Conservation (phyloP, 2,888 invertebrate genomes). For the Parapristionchus giblindavisi region DNA sequence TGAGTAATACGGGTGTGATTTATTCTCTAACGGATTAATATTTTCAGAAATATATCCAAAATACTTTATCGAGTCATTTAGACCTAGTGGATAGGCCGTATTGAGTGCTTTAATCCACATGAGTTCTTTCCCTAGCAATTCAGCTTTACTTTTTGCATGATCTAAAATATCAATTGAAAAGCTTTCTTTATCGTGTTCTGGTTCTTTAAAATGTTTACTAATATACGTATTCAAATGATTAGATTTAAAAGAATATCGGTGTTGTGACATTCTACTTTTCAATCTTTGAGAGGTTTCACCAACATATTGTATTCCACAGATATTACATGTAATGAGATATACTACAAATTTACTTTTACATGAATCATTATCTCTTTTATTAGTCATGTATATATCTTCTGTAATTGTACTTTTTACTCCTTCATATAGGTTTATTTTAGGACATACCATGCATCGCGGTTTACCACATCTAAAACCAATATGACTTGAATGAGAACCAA, state of each 20-base stretch:
- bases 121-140: conserved; percentile 9
- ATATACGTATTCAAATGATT: not conserved
- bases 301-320: conserved; percentile 13
- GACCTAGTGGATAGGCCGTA: conserved; percentile 14
- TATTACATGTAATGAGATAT: conserved; percentile 9
- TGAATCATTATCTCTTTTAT: not conserved
- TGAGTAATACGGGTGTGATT: not conserved
- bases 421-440: not conserved
- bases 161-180: conserved; percentile 12
- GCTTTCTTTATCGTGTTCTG: not conserved
- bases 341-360: not conserved
- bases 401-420: not conserved
- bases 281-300: conserved; percentile 21
- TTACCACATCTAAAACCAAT: not conserved
- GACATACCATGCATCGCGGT: not conserved
- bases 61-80: conserved; percentile 4
- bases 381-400: conserved; percentile 6
- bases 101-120: conserved; percentile 25
- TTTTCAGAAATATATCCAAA: conserved; percentile 10
- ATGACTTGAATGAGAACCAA: not conserved
- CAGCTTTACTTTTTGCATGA: conserved; percentile 4
- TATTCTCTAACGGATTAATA: conserved; percentile 2
- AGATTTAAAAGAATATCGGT: not conserved
- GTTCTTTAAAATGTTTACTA: conserved; percentile 15
- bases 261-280: conserved; percentile 7